Conservation (phyloP, 2,888 invertebrate genomes). For the Drosophila setosimentum region DNA sequence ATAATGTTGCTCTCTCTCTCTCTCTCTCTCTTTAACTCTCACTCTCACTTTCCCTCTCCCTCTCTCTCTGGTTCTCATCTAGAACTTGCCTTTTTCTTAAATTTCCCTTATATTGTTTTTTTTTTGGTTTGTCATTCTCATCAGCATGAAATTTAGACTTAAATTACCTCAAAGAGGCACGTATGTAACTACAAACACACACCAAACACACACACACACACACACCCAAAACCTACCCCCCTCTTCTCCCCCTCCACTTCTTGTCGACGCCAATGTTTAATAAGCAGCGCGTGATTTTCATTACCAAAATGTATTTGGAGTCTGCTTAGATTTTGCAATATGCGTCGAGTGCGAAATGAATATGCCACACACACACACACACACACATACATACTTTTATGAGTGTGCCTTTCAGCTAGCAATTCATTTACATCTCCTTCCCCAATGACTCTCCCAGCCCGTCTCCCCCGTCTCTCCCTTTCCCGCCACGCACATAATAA, state of each 20-base stretch:
- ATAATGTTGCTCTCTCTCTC: slow-evolving; percentile 3
- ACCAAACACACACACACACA: background rate
- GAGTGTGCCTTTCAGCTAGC: slow-evolving; percentile 3
- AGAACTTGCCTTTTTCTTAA: slow-evolving; percentile 7
- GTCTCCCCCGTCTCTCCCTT: background rate
- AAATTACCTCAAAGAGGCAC: slow-evolving; percentile 57
- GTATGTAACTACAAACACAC: slow-evolving; percentile 27
- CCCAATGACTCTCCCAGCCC: background rate
- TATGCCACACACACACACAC: slow-evolving; percentile 41
- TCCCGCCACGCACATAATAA: slow-evolving; percentile 45
- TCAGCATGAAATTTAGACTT: slow-evolving; percentile 30
- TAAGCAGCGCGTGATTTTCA: slow-evolving; percentile 79
- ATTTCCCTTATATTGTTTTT: slow-evolving; percentile 5
- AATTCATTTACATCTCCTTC: slow-evolving; percentile 9
- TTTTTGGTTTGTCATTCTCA: slow-evolving; percentile 33
- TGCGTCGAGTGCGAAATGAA: slow-evolving; percentile 68
- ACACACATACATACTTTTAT: slow-evolving; percentile 17
- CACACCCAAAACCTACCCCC: background rate
- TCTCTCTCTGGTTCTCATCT: background rate
- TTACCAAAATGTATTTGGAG: slow-evolving; percentile 64
- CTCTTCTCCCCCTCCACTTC: background rate
- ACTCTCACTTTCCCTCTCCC: background rate
- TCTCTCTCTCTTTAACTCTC: background rate
- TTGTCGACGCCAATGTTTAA: slow-evolving; percentile 52
- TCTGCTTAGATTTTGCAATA: slow-evolving; percentile 76